These are phyloP conservation scores for Halotydeus destructor DNA, from an alignment of 1,140 invertebrate species.

Conservation along the genomic window DNA sequence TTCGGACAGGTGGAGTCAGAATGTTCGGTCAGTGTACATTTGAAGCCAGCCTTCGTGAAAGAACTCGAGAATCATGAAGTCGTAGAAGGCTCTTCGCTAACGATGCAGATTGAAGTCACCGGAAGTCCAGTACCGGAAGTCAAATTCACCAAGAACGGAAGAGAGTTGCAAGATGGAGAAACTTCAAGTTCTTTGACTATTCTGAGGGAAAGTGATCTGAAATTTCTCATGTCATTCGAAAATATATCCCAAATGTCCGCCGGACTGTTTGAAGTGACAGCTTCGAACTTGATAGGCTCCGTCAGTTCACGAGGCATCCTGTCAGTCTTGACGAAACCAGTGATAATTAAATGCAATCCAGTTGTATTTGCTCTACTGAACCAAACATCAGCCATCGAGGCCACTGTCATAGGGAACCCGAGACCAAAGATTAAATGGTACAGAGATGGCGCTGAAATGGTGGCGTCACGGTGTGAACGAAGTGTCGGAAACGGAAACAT, in stretches of 20 bases:
- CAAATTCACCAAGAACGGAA: slow-evolving; percentile 13
- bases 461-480: too few species aligned
- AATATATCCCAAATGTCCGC: slow-evolving; percentile 33
- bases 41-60: slow-evolving; percentile 21
- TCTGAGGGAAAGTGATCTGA: slow-evolving; percentile 38
- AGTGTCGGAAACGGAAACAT: too few species aligned
- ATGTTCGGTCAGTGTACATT: slow-evolving; percentile 13
- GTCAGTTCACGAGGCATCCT: slow-evolving; percentile 31
- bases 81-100: slow-evolving; percentile 41
- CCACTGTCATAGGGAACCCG: slow-evolving; percentile 43
- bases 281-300: slow-evolving; percentile 29
- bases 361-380: too few species aligned
- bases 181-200: too few species aligned
- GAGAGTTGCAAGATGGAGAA: slow-evolving; percentile 35
- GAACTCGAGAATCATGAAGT: slow-evolving; percentile 41
- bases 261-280: slow-evolving; percentile 34
- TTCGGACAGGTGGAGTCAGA: too few species aligned
- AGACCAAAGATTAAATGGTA: slow-evolving; percentile 61
- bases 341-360: too few species aligned
- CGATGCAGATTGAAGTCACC: slow-evolving; percentile 14
- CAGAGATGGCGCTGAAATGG: slow-evolving; percentile 45
- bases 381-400: slow-evolving; percentile 23
- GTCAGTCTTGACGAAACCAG: too few species aligned
- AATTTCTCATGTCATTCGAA: slow-evolving; percentile 29
- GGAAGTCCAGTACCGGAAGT: slow-evolving; percentile 6